These are phyloP conservation scores for Stichopus horrens DNA, from an alignment of 53 echinoderm and acorn worm species.

Conservation along the genomic window DNA sequence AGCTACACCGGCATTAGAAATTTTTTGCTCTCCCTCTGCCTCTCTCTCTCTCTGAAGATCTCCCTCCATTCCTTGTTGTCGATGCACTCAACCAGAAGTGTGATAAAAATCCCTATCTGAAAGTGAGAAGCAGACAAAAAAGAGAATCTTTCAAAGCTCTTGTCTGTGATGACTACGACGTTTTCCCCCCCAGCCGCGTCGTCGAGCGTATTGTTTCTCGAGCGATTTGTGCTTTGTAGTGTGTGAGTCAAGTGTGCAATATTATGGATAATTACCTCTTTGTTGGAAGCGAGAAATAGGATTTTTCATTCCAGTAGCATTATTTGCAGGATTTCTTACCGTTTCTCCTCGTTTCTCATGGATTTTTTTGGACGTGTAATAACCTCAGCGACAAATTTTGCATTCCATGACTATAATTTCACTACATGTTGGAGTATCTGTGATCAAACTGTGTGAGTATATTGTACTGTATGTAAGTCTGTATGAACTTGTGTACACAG, in stretches of 20 bases:
- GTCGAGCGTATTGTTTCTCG: background rate
- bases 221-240: conserved; percentile 3
- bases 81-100: conserved; percentile 16
- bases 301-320: background rate
- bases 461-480: no score
- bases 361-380: background rate
- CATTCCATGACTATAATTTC: background rate
- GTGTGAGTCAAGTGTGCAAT: conserved; percentile 8
- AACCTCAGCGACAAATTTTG: no score
- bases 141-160: conserved; percentile 34
- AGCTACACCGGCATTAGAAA: no score
- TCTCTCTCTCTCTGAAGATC: no score
- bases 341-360: background rate
- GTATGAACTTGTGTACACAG: background rate
- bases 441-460: background rate
- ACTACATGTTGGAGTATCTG: background rate
- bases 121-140: background rate
- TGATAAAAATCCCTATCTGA: conserved; percentile 2
- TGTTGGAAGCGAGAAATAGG: background rate
- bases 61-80: background rate
- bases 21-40: no score
- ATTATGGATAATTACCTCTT: background rate
- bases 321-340: background rate
- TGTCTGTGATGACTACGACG: background rate
- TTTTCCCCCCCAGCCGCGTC: background rate